These are phyloP conservation scores for Psettodes erumei DNA, from an alignment of 2,113 vertebrate genomes.

Conservation along the genomic window DNA sequence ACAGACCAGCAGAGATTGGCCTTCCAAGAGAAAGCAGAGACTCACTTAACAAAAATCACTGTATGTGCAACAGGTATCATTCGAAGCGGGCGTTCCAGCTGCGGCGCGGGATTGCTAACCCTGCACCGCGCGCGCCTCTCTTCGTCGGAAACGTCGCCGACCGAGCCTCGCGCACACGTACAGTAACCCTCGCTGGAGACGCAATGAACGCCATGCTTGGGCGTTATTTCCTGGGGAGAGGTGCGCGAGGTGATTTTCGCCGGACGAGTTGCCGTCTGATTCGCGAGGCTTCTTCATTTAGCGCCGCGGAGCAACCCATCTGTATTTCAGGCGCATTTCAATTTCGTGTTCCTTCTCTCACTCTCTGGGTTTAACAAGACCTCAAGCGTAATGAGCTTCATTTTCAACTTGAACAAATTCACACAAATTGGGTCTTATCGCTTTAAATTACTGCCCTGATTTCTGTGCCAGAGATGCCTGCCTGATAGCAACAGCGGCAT, in stretches of 20 bases:
- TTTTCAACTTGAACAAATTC: slow-evolving; percentile 67
- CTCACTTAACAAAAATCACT: slow-evolving; percentile 57
- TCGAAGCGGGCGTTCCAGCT: slow-evolving; percentile 44
- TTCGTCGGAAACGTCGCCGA: slow-evolving; percentile 35
- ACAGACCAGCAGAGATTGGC: slow-evolving; percentile 62
- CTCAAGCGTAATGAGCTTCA: slow-evolving; percentile 63
- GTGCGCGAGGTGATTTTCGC: slow-evolving; percentile 29
- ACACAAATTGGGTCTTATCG: slow-evolving; percentile 68
- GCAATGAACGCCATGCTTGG: neutral
- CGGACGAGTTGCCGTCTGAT: slow-evolving; percentile 46
- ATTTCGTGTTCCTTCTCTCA: slow-evolving; percentile 48
- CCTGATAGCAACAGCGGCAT: slow-evolving; percentile 40
- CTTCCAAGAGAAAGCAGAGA: slow-evolving; percentile 46
- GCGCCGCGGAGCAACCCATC: slow-evolving; percentile 34
- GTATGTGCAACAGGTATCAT: slow-evolving; percentile 62
- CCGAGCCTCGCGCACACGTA: slow-evolving; percentile 1
- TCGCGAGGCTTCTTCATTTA: slow-evolving; percentile 59
- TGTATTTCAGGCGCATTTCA: slow-evolving; percentile 57
- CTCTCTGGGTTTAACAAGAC: slow-evolving; percentile 60
- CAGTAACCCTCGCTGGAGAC: slow-evolving; percentile 1
- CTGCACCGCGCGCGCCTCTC: slow-evolving; percentile 29
- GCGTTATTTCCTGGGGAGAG: slow-evolving; percentile 38
- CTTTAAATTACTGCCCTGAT: slow-evolving; percentile 57
- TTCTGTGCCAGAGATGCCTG: slow-evolving; percentile 45
- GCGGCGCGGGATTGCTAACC: slow-evolving; percentile 56